Evolutionary conservation across 2,888 invertebrate genomes (phyloP).

Genomic region (Cylloceria caligata): DNA sequence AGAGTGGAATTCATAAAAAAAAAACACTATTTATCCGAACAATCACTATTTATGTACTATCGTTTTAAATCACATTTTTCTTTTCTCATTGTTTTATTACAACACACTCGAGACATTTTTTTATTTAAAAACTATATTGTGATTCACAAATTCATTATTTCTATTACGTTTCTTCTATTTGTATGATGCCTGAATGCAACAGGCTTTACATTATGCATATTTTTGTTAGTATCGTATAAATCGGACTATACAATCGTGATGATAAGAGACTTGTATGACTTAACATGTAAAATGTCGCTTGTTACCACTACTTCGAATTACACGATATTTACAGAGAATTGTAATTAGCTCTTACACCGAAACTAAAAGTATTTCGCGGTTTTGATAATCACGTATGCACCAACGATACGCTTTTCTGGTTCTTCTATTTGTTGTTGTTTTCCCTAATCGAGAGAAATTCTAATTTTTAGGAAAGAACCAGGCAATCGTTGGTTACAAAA

Average conservation of each 20-base stretch:
- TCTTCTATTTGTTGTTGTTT: background rate
- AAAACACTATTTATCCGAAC: background rate
- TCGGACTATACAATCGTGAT: constrained; percentile 28
- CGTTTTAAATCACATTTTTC: constrained; percentile 20
- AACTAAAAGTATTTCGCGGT: background rate
- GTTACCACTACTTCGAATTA: constrained; percentile 12
- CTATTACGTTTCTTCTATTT: background rate
- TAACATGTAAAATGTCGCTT: background rate
- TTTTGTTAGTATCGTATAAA: background rate
- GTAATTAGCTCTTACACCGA: background rate
- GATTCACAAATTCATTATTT: background rate
- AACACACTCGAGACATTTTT: no score
- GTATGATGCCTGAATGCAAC: background rate
- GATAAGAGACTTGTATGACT: constrained; percentile 1
- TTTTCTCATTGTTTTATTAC: background rate
- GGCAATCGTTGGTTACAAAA: constrained; percentile 6
- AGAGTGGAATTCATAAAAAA: constrained; percentile 1
- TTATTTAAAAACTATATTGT: background rate
- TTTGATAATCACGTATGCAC: background rate
- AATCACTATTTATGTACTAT: constrained; percentile 16
- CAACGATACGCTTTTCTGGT: background rate
- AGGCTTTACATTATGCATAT: background rate
- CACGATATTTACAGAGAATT: constrained; percentile 26
- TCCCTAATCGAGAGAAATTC: constrained; percentile 19
- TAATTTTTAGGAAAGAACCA: background rate